Percentiles rank a stretch among this genome's conserved stretches.
Evolutionary conservation across 2,888 invertebrate genomes (phyloP).

Genomic region (Glyphotaelius pellucidus): DNA sequence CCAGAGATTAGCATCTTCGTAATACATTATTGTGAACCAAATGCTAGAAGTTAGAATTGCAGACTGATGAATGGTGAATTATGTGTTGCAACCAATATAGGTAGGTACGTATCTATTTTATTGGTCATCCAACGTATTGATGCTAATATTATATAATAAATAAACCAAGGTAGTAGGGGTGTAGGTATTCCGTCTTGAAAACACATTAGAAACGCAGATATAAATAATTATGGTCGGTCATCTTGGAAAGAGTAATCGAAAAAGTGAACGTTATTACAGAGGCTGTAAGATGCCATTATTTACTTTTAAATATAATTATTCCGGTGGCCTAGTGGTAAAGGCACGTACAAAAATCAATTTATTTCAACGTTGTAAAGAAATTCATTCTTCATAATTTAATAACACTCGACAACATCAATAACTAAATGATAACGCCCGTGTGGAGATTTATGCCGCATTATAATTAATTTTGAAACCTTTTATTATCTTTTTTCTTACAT

Average conservation of each 20-base stretch:
- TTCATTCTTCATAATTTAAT: not conserved
- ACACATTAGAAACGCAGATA: not conserved
- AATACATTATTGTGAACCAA: not conserved
- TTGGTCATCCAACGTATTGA: not conserved
- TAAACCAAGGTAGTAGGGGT: too few species aligned
- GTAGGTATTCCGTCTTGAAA: not conserved
- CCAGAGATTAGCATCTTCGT: slow-evolving; percentile 13
- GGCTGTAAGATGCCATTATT: not conserved
- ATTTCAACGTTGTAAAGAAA: not conserved
- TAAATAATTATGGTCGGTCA: not conserved
- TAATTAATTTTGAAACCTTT: not conserved
- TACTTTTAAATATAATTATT: too few species aligned
- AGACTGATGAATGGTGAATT: not conserved
- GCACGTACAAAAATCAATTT: not conserved
- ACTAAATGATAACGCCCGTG: not conserved
- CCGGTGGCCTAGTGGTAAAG: too few species aligned
- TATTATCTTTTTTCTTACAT: not conserved
- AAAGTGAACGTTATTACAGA: not conserved
- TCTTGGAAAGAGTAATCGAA: not conserved
- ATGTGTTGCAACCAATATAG: not conserved
- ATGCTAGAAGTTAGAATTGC: not conserved
- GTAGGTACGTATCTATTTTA: not conserved
- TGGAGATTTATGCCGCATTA: not conserved
- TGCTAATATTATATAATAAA: not conserved
- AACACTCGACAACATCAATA: not conserved